Evolutionary conservation across 2,797 vertebrate genomes (phyloP).

Genomic region (Falco novaeseelandiae): DNA sequence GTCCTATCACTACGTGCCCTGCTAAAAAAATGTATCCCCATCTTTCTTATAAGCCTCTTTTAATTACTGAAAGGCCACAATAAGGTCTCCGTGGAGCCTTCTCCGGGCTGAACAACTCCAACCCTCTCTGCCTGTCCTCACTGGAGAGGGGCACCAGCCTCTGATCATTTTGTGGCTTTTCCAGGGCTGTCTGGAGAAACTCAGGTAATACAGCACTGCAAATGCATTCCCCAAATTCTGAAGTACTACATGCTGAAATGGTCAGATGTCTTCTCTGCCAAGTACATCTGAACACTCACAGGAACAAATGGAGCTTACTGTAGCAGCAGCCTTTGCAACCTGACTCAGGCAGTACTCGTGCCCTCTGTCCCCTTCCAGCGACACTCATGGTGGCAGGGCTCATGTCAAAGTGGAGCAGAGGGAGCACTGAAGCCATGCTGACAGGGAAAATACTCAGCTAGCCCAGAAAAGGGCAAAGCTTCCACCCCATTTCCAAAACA

Average conservation of each 20-base stretch:
- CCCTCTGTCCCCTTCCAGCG: not conserved
- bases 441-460: not conserved
- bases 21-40: not conserved
- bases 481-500: not conserved
- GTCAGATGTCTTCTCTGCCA: not conserved
- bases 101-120: not conserved
- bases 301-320: not conserved
- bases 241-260: not conserved
- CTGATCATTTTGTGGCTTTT: fast-evolving
- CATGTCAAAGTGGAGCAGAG: not conserved
- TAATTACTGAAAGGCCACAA: fast-evolving
- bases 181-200: not conserved
- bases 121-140: not conserved
- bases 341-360: not conserved
- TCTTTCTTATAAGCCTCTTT: not conserved
- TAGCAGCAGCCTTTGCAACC: not conserved
- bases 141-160: not conserved
- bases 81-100: not conserved
- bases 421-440: not conserved
- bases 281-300: not conserved
- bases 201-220: not conserved
- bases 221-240: not conserved
- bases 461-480: not conserved
- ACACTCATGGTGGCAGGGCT: not conserved
- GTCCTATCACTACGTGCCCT: not conserved